Evolutionary conservation across 2,888 invertebrate species (phyloP).

Genomic region (Lasioglossum morio): DNA sequence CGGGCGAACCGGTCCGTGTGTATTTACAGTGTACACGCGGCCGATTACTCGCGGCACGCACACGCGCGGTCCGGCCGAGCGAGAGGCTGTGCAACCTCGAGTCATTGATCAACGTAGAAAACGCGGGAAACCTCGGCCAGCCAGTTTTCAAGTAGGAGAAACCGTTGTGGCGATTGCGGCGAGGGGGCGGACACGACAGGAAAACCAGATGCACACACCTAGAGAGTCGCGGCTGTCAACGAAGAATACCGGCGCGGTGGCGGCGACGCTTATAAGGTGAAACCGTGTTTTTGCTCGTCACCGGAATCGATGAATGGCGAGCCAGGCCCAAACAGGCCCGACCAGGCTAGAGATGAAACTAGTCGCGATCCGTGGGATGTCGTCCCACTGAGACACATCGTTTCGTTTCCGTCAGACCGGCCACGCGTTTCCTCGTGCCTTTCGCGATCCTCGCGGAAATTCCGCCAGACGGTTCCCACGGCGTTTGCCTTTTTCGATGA

Average conservation of each 20-base stretch:
- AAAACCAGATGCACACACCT: background rate
- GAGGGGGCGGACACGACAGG: background rate
- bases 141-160: conserved; percentile 24
- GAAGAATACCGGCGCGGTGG: conserved; percentile 33
- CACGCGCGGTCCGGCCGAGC: conserved; percentile 25
- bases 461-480: conserved; percentile 49
- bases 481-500: conserved; percentile 43
- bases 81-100: conserved; percentile 63
- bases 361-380: conserved; percentile 67
- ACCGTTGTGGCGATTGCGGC: background rate
- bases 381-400: conserved; percentile 76
- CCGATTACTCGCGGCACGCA: conserved; percentile 10
- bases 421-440: conserved; percentile 39
- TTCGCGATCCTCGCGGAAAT: conserved; percentile 26
- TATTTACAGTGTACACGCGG: conserved; percentile 15
- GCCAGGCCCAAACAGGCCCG: background rate
- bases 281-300: conserved; percentile 71
- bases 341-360: conserved; percentile 3
- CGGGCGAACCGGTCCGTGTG: conserved; percentile 34
- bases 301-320: conserved; percentile 76
- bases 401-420: conserved; percentile 33
- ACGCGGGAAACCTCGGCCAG: conserved; percentile 71
- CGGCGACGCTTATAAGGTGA: conserved; percentile 68
- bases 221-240: conserved; percentile 12
- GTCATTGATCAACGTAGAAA: conserved; percentile 77